phyloP scores from a whole-genome alignment of 2,113 vertebrate genomes.

The Scomber japonicus region DNA sequence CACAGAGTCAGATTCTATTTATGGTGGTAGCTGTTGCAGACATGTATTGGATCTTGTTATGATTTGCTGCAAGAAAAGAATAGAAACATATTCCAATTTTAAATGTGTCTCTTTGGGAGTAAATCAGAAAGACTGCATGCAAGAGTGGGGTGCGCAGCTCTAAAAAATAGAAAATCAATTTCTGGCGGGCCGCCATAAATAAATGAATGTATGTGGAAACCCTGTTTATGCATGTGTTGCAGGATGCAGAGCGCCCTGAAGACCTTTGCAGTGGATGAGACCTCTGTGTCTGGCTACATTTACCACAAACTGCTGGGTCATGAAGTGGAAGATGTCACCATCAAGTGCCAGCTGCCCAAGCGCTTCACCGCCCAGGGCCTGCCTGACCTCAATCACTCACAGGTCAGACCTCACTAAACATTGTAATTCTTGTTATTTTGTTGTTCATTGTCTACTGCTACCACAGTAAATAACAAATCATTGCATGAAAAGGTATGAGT shows the following conservation, averaged over 20 bases:
- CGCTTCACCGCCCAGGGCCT: slow-evolving; percentile 98
- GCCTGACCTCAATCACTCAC: slow-evolving; percentile 98
- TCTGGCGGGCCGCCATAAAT: too few species aligned
- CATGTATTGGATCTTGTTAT: too few species aligned
- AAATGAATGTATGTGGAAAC: not conserved
- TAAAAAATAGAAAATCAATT: too few species aligned
- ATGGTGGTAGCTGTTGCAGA: too few species aligned
- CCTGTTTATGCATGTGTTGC: slow-evolving; percentile 17
- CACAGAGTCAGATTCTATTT: too few species aligned
- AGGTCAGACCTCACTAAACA: slow-evolving; percentile 82
- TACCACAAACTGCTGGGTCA: slow-evolving; percentile 98
- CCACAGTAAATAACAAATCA: too few species aligned
- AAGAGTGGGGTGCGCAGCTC: too few species aligned
- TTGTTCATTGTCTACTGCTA: not conserved
- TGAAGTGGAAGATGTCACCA: slow-evolving; percentile 98
- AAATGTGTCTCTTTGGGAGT: too few species aligned
- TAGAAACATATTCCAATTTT: too few species aligned
- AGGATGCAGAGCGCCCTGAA: slow-evolving; percentile 99
- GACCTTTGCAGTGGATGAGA: slow-evolving; percentile 97
- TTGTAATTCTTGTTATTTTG: not conserved
- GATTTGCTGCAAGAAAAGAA: too few species aligned
- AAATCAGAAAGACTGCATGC: too few species aligned
- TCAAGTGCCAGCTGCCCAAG: slow-evolving; percentile 98
- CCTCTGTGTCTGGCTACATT: slow-evolving; percentile 98
- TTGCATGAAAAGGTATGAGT: too few species aligned